Percentiles rank a stretch among this genome's conserved stretches.
These are phyloP conservation scores for Archocentrus centrarchus DNA, from an alignment of 2,113 vertebrate genomes.

Conservation along the genomic window DNA sequence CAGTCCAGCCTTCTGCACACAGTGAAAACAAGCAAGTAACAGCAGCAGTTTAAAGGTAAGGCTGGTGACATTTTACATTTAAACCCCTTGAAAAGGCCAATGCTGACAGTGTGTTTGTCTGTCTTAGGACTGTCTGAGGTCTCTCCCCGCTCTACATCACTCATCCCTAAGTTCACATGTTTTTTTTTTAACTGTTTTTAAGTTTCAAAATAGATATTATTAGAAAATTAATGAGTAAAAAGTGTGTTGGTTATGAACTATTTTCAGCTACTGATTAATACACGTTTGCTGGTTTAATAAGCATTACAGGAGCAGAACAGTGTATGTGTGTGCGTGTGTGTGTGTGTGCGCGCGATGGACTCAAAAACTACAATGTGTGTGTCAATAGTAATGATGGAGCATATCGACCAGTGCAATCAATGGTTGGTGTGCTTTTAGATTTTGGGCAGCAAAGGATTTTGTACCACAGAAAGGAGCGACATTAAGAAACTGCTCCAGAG, in stretches of 20 bases:
- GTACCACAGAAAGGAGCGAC: background rate
- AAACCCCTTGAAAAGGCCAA: background rate
- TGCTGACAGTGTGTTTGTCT: background rate
- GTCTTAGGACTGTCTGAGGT: background rate
- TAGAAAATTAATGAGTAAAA: background rate
- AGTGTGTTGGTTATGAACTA: background rate
- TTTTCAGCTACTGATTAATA: background rate
- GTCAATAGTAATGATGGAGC: background rate
- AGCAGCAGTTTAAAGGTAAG: background rate
- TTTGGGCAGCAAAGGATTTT: background rate
- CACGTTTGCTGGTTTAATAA: background rate
- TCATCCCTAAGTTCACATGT: background rate
- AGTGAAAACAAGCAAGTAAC: background rate
- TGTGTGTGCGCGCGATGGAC: background rate
- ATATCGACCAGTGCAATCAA: background rate
- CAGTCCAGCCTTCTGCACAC: background rate
- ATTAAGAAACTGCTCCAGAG: background rate
- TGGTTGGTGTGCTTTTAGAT: background rate
- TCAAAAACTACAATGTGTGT: background rate
- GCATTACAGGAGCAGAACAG: background rate
- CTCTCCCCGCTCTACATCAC: background rate
- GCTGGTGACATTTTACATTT: background rate
- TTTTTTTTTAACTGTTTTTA: background rate
- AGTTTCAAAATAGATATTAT: background rate
- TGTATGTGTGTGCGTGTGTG: background rate